Conservation (phyloP, 2,888 invertebrate genomes). For the Drosophila mulleri region DNA sequence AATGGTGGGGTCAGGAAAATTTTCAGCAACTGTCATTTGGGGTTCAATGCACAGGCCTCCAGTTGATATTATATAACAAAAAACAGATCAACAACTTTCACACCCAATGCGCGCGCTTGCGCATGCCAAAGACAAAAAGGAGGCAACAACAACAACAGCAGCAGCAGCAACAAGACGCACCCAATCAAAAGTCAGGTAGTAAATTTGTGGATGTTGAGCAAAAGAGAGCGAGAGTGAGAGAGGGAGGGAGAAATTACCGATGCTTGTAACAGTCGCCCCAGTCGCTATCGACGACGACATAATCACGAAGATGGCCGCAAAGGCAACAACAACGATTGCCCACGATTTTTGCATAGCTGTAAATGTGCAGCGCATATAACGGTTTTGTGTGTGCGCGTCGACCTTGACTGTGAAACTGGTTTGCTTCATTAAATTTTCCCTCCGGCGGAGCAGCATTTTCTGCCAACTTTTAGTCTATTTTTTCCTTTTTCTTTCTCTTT, state of each 20-base stretch:
- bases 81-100: constrained; percentile 80
- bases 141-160: constrained; percentile 32
- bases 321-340: constrained; percentile 36
- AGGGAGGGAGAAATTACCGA: constrained; percentile 72
- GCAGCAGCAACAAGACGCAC: constrained; percentile 46
- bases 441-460: constrained; percentile 59
- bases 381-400: constrained; percentile 55
- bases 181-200: constrained; percentile 47
- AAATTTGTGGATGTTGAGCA: constrained; percentile 38
- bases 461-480: constrained; percentile 44
- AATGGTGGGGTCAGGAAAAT: constrained; percentile 70
- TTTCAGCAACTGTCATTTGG: constrained; percentile 75
- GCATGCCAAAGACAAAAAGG: constrained; percentile 42
- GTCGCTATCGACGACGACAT: constrained; percentile 56
- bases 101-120: constrained; percentile 63
- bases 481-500: neutral
- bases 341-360: constrained; percentile 46
- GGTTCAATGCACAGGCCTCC: constrained; percentile 72
- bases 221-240: constrained; percentile 53
- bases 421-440: constrained; percentile 70
- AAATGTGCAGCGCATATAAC: constrained; percentile 42
- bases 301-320: constrained; percentile 53
- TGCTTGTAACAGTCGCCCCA: constrained; percentile 63
- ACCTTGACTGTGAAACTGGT: constrained; percentile 82
- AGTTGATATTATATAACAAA: constrained; percentile 66